These are phyloP conservation scores for Passer domesticus DNA, from an alignment of 2,113 vertebrate species.

Conservation along the genomic window DNA sequence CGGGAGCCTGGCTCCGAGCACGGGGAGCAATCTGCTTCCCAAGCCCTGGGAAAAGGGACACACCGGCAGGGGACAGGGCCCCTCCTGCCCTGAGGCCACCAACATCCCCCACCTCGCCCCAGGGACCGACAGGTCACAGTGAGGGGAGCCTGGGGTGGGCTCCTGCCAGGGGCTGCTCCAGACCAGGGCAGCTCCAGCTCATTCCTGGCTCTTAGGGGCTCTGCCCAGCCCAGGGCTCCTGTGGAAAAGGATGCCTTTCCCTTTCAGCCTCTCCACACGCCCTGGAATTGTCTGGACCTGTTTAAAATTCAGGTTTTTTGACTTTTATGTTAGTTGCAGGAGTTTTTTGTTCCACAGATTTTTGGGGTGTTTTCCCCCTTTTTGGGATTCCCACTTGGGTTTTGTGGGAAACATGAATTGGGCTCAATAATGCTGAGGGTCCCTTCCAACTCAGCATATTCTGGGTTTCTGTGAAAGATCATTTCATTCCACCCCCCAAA, in stretches of 20 bases:
- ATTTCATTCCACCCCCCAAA: not conserved
- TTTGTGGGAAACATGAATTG: not conserved
- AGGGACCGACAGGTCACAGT: not conserved
- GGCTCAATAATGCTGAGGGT: not conserved
- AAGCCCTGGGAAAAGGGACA: not conserved
- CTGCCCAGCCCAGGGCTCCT: not conserved
- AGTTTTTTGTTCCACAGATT: accelerated
- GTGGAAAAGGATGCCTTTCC: accelerated
- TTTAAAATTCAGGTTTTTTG: accelerated
- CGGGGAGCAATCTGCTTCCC: not conserved
- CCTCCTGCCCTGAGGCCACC: not conserved
- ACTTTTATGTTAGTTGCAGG: accelerated
- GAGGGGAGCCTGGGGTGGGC: not conserved
- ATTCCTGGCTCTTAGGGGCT: accelerated
- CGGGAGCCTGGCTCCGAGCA: not conserved
- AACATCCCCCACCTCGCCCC: accelerated
- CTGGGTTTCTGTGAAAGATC: accelerated
- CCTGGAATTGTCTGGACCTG: not conserved
- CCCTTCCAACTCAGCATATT: accelerated
- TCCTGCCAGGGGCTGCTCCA: not conserved
- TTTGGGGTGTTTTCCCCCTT: not conserved
- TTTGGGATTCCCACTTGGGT: not conserved
- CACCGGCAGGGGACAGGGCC: not conserved
- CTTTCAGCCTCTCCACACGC: not conserved
- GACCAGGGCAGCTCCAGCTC: accelerated